Base-by-base conservation (phyloP, 1,140 invertebrate species). In the Camponotus floridanus region DNA sequence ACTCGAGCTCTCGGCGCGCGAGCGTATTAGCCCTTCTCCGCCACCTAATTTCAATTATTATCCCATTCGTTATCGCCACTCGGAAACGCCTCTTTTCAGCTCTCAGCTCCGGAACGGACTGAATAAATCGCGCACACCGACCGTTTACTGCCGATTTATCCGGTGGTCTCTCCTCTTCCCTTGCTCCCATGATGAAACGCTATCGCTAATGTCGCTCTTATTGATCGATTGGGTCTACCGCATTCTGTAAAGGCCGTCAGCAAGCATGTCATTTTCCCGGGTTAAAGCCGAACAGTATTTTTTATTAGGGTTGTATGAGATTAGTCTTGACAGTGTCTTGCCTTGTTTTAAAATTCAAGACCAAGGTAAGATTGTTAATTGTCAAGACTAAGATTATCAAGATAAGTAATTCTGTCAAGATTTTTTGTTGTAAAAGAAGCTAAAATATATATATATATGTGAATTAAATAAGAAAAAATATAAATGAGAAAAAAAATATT, bases 1-100 rank as follows among this genome's bases (percentile, higher is more conserved):
- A n/a, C 84, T 65, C 73, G 48, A 51, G 70, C 51, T 61, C 70
- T 80, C 48, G 68, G 48, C 42, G 83, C 36, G 78, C 59, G 76
- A 78, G 42, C 83, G 73, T 88, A 88, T 88, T 90, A 91, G 83
- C 65, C 67, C 59, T 73, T 76, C 62, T 68, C 45, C 65, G 85
- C 26, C 76, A 88, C 88, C 90, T 90, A 91, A 91, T 91, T 91
- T 91, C 90, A 91, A 91, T 91, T 89, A 91, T 91, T 91, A 91
- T 91, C 90, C 90, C 90, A 90, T 91, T 88, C 86, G 68, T 91
- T 91, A 90, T 91, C 68, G 61, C 76, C 71, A 65, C 70, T 61
- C 70, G 89, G 55, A 79, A 65, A 89, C 90, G 90, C 90, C 90
- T 89, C 90, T 91, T 91, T 91, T 91, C 90, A 85, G 76, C 90